Percentiles rank a stretch among this genome's conserved stretches.
Evolutionary conservation across 2,797 vertebrate species (phyloP).

Genomic region (Chromobotia macracanthus): DNA sequence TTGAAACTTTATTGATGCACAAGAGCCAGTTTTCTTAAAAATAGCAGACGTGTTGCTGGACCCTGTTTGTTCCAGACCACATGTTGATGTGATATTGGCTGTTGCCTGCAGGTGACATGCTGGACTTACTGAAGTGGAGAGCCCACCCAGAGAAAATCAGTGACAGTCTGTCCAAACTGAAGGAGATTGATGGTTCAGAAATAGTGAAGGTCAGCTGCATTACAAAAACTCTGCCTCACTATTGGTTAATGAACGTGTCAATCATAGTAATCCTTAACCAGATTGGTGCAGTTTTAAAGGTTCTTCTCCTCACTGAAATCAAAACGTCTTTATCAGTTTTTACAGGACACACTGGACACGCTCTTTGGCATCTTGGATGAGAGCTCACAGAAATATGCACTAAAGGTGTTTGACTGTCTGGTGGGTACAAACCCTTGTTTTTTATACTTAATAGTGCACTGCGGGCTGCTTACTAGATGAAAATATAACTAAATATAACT

Average conservation of each 20-base stretch:
- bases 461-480: background rate
- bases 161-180: constrained; percentile 94
- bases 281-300: background rate
- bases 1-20: no score
- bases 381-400: constrained; percentile 92
- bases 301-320: background rate
- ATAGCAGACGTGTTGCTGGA: no score
- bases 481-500: background rate
- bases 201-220: constrained; percentile 90
- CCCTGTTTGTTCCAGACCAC: no score
- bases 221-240: background rate
- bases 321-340: constrained; percentile 78
- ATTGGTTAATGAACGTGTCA: constrained; percentile 16
- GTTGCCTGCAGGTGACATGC: constrained; percentile 87
- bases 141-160: constrained; percentile 94
- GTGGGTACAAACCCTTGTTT: constrained; percentile 75
- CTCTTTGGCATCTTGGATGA: constrained; percentile 98
- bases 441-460: background rate
- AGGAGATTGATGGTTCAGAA: constrained; percentile 98
- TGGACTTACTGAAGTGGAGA: constrained; percentile 97
- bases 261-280: constrained; percentile 46
- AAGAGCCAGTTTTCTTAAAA: no score
- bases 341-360: constrained; percentile 96
- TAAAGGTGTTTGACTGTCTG: constrained; percentile 96
- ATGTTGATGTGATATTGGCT: background rate